A percentile compares a stretch with the other conserved stretches of the same genome.
Conservation (phyloP, 2,797 vertebrate species). For the Dromococcyx pavoninus region DNA sequence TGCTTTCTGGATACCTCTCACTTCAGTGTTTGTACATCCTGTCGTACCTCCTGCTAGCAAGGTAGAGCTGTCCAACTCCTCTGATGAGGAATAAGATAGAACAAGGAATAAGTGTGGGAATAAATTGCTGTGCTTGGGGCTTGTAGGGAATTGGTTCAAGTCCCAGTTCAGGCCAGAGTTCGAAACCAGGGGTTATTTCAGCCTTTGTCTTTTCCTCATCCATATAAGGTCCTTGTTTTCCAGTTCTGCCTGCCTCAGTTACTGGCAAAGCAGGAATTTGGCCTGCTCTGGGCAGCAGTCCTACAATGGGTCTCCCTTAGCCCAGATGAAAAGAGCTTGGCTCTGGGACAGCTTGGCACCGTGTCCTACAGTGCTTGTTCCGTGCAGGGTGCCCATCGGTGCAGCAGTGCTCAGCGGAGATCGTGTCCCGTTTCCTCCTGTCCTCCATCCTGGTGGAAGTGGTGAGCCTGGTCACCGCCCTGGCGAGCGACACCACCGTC, state of each 20-base stretch:
- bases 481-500: conserved; percentile 89
- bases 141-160: neutral
- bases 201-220: neutral
- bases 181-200: neutral
- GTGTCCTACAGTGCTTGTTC: conserved; percentile 13
- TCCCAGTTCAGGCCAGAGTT: neutral
- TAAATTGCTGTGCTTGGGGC: neutral
- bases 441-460: conserved; percentile 89
- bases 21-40: neutral
- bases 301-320: neutral
- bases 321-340: neutral
- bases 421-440: conserved; percentile 90
- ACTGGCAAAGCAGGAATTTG: neutral
- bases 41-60: neutral
- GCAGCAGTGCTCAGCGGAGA: conserved; percentile 86
- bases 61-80: neutral
- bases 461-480: conserved; percentile 83
- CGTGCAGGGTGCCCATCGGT: conserved; percentile 86
- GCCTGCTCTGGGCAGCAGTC: neutral
- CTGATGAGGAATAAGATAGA: neutral
- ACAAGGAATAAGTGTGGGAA: neutral
- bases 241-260: neutral
- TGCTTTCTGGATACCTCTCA: neutral
- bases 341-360: neutral
- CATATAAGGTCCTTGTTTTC: neutral